A percentile compares a stretch with the other conserved stretches of the same genome.
These are phyloP conservation scores for Sander vitreus DNA, from an alignment of 2,113 vertebrate species.

Conservation along the genomic window DNA sequence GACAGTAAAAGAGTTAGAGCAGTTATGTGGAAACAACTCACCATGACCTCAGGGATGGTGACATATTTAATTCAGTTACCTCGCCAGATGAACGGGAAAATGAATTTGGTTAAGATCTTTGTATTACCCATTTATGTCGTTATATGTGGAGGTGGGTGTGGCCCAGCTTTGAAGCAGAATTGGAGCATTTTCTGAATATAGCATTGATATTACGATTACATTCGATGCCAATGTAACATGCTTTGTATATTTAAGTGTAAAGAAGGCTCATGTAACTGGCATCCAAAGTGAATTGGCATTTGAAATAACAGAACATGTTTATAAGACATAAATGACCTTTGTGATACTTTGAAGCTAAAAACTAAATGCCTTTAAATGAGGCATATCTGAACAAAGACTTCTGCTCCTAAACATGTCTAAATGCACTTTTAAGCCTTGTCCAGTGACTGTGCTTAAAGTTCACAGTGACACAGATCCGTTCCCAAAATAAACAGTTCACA, in stretches of 20 bases:
- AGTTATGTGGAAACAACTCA: constrained; percentile 34
- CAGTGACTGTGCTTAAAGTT: constrained; percentile 8
- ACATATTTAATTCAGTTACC: neutral
- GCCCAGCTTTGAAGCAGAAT: neutral
- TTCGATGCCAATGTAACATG: neutral
- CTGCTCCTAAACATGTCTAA: constrained; percentile 1
- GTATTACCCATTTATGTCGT: neutral
- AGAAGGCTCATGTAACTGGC: neutral
- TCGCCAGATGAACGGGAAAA: neutral
- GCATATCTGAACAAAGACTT: neutral
- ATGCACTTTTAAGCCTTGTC: neutral
- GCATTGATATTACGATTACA: neutral
- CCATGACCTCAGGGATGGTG: neutral
- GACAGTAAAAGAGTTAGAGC: constrained; percentile 14
- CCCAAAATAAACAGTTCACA: constrained; percentile 30
- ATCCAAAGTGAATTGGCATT: neutral
- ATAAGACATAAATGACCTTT: neutral
- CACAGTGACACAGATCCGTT: constrained; percentile 28
- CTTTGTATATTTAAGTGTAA: constrained; percentile 1
- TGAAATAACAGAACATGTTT: neutral
- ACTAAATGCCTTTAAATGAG: constrained; percentile 8
- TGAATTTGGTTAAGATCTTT: neutral
- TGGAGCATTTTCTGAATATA: neutral
- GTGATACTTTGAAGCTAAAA: neutral
- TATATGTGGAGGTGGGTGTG: neutral